These are phyloP conservation scores for human DNA, from an alignment of 2,113 vertebrate species.

Conservation along the genomic window DNA sequence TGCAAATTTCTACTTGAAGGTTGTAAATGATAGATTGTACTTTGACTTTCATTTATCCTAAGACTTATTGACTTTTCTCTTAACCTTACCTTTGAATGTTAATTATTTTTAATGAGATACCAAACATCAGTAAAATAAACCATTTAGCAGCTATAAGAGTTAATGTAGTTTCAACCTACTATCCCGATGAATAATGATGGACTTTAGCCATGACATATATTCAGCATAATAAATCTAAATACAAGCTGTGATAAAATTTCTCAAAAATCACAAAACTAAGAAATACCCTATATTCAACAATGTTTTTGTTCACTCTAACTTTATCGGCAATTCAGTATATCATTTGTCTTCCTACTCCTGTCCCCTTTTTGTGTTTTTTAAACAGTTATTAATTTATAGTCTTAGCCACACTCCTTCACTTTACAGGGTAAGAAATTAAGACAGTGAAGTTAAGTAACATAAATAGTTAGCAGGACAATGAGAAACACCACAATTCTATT, in stretches of 20 bases:
- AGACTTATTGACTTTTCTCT: constrained; percentile 66
- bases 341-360: not conserved
- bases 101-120: constrained; percentile 70
- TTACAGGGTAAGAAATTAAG: constrained; percentile 18
- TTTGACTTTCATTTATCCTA: constrained; percentile 64
- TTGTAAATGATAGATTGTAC: constrained; percentile 44
- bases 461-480: not conserved
- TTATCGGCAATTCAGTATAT: not conserved
- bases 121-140: constrained; percentile 64
- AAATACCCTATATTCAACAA: not conserved
- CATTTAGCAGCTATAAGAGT: constrained; percentile 29
- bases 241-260: not conserved
- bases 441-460: not conserved
- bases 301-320: not conserved
- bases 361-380: not conserved
- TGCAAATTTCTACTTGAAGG: constrained; percentile 48
- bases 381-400: not conserved
- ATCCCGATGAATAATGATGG: not conserved
- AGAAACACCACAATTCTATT: not conserved
- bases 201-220: not conserved
- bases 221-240: not conserved
- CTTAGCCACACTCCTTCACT: not conserved
- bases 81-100: constrained; percentile 61
- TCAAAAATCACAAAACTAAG: constrained; percentile 30
- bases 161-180: not conserved